A percentile compares a stretch with the other conserved stretches of the same genome.
These are phyloP conservation scores for Drosophila tropicalis DNA, from an alignment of 1,140 invertebrate genomes.

Conservation along the genomic window DNA sequence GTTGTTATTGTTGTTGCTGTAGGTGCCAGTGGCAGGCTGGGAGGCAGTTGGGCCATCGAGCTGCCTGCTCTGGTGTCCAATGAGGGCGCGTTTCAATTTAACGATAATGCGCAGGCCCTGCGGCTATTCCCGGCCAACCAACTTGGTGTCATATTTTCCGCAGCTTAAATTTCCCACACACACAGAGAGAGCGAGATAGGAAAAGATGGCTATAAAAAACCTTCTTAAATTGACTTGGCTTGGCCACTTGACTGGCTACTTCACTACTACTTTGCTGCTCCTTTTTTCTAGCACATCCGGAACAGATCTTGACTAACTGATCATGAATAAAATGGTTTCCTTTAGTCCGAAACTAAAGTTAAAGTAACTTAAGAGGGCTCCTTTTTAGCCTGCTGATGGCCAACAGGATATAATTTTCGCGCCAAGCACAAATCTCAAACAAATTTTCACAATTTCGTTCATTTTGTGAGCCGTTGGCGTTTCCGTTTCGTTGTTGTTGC, in stretches of 20 bases:
- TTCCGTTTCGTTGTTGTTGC: slow-evolving; percentile 62
- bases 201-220: neutral
- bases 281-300: neutral
- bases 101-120: slow-evolving; percentile 74
- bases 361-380: neutral
- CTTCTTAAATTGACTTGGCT: slow-evolving; percentile 14
- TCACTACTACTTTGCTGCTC: neutral
- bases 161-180: slow-evolving; percentile 74
- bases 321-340: too few species aligned
- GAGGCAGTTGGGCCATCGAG: neutral
- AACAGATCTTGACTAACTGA: too few species aligned
- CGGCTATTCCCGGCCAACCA: slow-evolving; percentile 47
- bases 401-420: slow-evolving; percentile 73
- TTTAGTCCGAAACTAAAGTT: too few species aligned
- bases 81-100: slow-evolving; percentile 65
- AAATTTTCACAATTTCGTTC: slow-evolving; percentile 63
- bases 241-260: neutral
- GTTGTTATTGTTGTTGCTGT: slow-evolving; percentile 28
- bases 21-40: neutral
- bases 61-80: neutral
- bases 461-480: slow-evolving; percentile 53
- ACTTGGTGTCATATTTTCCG: slow-evolving; percentile 80
- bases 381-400: neutral
- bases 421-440: slow-evolving; percentile 72
- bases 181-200: neutral